Evolutionary conservation across 35 echinoderm and acorn worm species (phyloP).

Genomic region (Ptychodera flava): DNA sequence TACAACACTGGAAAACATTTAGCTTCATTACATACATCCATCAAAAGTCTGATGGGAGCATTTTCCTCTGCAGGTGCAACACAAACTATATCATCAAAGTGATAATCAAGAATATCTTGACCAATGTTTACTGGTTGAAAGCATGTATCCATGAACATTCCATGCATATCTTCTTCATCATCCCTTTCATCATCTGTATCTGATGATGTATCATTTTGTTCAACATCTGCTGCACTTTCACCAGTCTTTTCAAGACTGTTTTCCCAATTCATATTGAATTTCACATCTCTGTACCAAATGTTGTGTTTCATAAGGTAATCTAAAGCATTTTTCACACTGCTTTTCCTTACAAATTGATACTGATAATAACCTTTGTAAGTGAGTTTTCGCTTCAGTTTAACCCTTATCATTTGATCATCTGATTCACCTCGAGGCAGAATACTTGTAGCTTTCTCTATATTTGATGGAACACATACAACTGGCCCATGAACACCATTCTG

Average conservation of each 20-base stretch:
- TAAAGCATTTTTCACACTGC: slow-evolving; percentile 41
- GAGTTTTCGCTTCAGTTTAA: slow-evolving; percentile 58
- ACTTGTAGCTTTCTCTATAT: no score
- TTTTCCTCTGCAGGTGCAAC: slow-evolving; percentile 78
- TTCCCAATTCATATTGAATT: slow-evolving; percentile 31
- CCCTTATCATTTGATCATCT: slow-evolving; percentile 3
- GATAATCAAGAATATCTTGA: no score
- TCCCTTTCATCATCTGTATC: slow-evolving; percentile 5
- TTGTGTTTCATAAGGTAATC: slow-evolving; percentile 51
- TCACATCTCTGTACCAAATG: slow-evolving; percentile 23
- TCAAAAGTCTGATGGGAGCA: slow-evolving; percentile 38
- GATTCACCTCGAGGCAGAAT: no score
- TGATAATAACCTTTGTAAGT: slow-evolving; percentile 57
- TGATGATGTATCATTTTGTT: no score
- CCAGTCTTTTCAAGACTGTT: neutral
- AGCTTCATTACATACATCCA: slow-evolving; percentile 37
- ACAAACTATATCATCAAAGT: no score
- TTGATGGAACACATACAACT: slow-evolving; percentile 65
- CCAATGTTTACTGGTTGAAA: no score
- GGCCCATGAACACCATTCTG: no score
- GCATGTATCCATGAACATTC: no score
- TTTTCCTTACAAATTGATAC: slow-evolving; percentile 46
- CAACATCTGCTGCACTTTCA: slow-evolving; percentile 10
- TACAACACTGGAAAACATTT: slow-evolving; percentile 26
- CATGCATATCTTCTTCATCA: slow-evolving; percentile 12